phyloP scores from a whole-genome alignment of 2,797 vertebrate species.

The Bovichtus variegatus region DNA sequence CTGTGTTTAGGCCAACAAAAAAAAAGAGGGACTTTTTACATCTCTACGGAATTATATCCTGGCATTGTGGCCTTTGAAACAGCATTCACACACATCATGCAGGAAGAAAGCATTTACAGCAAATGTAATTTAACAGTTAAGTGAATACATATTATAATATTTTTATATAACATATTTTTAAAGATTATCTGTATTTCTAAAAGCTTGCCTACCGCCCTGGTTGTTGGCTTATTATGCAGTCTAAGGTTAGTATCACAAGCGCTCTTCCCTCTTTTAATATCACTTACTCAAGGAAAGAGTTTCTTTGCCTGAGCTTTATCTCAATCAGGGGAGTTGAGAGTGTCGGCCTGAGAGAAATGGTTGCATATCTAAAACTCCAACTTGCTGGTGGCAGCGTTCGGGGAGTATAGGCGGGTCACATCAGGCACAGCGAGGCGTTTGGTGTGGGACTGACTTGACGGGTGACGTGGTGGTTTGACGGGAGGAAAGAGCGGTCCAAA shows the following conservation, averaged over 20 bases:
- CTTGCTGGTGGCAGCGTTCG: slow-evolving; percentile 44
- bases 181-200: background rate
- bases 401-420: slow-evolving; percentile 44
- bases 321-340: background rate
- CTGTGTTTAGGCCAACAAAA: background rate
- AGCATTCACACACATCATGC: background rate
- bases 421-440: slow-evolving; percentile 48
- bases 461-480: slow-evolving; percentile 59
- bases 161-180: background rate
- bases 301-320: background rate
- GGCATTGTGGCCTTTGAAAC: background rate
- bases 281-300: background rate
- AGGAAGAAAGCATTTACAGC: background rate
- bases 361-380: slow-evolving; percentile 68
- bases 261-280: slow-evolving; percentile 3
- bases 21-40: background rate
- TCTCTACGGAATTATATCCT: background rate
- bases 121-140: background rate
- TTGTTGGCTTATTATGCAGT: slow-evolving; percentile 1
- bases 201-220: background rate
- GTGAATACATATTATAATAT: too few relatives aligned
- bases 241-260: background rate
- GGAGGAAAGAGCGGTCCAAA: slow-evolving; percentile 54
- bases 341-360: slow-evolving; percentile 44
- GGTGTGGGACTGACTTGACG: slow-evolving; percentile 60